Conservation (phyloP, 2,113 vertebrate species). For the Apodemus speciosus region DNA sequence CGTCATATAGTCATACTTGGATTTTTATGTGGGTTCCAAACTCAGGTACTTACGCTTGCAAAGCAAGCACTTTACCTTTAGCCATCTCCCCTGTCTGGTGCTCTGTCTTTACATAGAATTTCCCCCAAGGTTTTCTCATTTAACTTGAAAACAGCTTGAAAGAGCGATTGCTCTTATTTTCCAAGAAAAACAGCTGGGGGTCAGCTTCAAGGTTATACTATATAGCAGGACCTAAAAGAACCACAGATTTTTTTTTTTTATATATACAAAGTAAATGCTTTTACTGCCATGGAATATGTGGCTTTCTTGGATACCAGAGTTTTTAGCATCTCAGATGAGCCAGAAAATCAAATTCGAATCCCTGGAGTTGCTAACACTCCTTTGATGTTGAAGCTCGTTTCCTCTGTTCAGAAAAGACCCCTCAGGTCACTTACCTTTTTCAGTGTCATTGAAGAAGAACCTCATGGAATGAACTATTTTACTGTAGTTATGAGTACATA, state of each 20-base stretch:
- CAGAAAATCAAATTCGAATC: neutral
- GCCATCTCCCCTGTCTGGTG: neutral
- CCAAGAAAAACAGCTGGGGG: neutral
- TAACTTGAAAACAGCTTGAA: conserved; percentile 16
- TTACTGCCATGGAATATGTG: neutral
- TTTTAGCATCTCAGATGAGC: neutral
- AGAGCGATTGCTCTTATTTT: neutral
- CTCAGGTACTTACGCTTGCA: neutral
- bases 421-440: neutral
- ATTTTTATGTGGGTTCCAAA: neutral
- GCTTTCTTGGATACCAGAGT: neutral
- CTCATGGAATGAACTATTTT: neutral
- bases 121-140: neutral
- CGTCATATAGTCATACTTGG: neutral
- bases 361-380: neutral
- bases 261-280: neutral
- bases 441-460: neutral
- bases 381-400: neutral
- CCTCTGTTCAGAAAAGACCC: neutral
- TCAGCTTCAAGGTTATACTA: neutral
- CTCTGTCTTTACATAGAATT: conserved; percentile 30
- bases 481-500: too few species aligned
- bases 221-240: neutral
- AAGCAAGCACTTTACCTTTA: neutral
- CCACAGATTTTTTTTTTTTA: neutral